phyloP scores from a whole-genome alignment of 2,888 invertebrate genomes.

The Silvanus unidentatus region DNA sequence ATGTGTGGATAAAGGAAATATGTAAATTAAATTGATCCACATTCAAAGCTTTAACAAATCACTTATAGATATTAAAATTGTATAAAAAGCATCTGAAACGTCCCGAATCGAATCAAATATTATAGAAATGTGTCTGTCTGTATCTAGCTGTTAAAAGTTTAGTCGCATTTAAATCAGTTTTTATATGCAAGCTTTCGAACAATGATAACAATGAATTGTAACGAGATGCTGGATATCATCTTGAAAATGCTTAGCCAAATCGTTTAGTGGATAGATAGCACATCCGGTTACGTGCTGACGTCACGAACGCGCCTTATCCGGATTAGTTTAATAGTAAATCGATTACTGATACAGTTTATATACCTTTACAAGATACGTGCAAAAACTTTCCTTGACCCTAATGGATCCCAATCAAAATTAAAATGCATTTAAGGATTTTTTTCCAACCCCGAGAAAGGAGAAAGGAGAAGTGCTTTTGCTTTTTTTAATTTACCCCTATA shows the following conservation, averaged over 20 bases:
- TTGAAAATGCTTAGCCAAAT: slow-evolving; percentile 7
- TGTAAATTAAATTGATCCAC: no score
- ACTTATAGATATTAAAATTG: no score
- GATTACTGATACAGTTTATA: slow-evolving; percentile 21
- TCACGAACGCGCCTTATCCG: slow-evolving; percentile 23
- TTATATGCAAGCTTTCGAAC: not conserved
- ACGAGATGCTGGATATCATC: slow-evolving; percentile 6
- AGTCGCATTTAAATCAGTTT: no score
- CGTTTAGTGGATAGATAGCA: slow-evolving; percentile 9
- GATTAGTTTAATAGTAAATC: slow-evolving; percentile 27
- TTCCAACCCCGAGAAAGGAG: not conserved
- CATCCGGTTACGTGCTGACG: slow-evolving; percentile 20
- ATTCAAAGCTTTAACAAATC: no score
- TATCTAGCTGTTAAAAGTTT: no score
- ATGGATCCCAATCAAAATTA: slow-evolving; percentile 15
- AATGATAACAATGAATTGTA: slow-evolving; percentile 2
- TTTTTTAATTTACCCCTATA: no score
- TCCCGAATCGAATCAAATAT: no score
- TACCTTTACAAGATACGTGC: slow-evolving; percentile 12
- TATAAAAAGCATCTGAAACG: no score
- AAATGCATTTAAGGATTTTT: not conserved
- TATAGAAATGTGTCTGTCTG: no score
- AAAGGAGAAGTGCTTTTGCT: no score
- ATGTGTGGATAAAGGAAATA: no score
- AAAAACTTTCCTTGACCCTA: slow-evolving; percentile 16